These are phyloP conservation scores for Heliconius eleuchia DNA, from an alignment of 1,140 invertebrate species.

Conservation along the genomic window DNA sequence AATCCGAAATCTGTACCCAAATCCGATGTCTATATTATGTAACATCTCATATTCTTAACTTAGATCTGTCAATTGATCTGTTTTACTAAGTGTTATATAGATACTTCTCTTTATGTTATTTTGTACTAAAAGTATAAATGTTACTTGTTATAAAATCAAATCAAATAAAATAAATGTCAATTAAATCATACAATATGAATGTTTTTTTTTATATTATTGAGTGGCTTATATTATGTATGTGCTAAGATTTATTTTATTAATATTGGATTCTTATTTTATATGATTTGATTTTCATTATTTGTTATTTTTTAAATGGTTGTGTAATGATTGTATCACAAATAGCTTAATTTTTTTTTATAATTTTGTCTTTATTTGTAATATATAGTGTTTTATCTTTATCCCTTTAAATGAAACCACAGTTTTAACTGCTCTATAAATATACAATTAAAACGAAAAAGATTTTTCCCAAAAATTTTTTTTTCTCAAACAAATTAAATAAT, in stretches of 20 bases:
- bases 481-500: no score
- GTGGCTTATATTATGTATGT: not conserved
- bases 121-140: not conserved
- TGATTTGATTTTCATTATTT: not conserved
- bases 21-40: no score
- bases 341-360: not conserved
- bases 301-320: not conserved
- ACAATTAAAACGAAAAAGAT: no score
- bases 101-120: not conserved
- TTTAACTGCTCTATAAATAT: no score
- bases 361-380: not conserved
- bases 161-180: not conserved
- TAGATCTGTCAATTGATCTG: constrained; percentile 1
- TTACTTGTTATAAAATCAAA: not conserved
- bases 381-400: no score
- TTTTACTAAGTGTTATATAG: not conserved
- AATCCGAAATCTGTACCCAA: no score
- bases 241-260: not conserved
- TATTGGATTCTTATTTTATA: not conserved
- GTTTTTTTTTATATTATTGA: no score
- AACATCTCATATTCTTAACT: not conserved
- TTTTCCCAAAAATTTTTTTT: no score
- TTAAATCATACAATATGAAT: no score
- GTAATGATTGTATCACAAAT: not conserved
- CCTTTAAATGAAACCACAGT: no score